A percentile compares a stretch with the other conserved stretches of the same genome.
These are phyloP conservation scores for Euthynnus affinis DNA, from an alignment of 2,797 vertebrate genomes.

Conservation along the genomic window DNA sequence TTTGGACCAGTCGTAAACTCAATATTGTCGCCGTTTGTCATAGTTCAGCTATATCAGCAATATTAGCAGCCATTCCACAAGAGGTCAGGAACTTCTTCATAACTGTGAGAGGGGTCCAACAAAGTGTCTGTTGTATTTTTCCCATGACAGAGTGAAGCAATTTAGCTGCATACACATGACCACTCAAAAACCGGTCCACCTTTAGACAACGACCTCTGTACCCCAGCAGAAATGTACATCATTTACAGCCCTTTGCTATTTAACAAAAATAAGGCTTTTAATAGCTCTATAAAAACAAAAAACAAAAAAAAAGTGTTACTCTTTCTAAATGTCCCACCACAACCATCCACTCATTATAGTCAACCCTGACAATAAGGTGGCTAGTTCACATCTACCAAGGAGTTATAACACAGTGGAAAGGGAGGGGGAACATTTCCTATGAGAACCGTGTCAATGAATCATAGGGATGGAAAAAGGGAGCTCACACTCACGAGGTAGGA, in stretches of 20 bases:
- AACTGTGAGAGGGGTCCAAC: conserved; percentile 30
- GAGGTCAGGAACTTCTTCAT: conserved; percentile 52
- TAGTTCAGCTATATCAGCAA: conserved; percentile 7
- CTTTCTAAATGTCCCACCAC: background rate
- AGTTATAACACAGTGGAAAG: conserved; percentile 49
- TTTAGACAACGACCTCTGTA: conserved; percentile 17
- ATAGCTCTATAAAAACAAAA: background rate
- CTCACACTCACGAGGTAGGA: conserved; percentile 63
- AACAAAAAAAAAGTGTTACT: background rate
- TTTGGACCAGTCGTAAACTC: background rate
- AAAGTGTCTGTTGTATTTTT: conserved; percentile 11
- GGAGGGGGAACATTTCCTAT: conserved; percentile 57
- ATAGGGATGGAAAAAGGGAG: conserved; percentile 74
- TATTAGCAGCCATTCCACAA: conserved; percentile 3
- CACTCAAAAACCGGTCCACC: background rate
- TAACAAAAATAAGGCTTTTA: background rate
- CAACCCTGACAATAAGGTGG: conserved; percentile 23
- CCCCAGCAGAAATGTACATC: background rate
- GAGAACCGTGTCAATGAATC: conserved; percentile 81
- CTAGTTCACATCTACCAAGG: conserved; percentile 41
- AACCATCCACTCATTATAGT: conserved; percentile 17
- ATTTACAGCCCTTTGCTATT: background rate
- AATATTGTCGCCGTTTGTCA: no score
- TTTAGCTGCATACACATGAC: conserved; percentile 31
- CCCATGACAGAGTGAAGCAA: conserved; percentile 36